These are phyloP conservation scores for Ailuropoda melanoleuca DNA, from an alignment of 2,113 vertebrate species.

Conservation along the genomic window DNA sequence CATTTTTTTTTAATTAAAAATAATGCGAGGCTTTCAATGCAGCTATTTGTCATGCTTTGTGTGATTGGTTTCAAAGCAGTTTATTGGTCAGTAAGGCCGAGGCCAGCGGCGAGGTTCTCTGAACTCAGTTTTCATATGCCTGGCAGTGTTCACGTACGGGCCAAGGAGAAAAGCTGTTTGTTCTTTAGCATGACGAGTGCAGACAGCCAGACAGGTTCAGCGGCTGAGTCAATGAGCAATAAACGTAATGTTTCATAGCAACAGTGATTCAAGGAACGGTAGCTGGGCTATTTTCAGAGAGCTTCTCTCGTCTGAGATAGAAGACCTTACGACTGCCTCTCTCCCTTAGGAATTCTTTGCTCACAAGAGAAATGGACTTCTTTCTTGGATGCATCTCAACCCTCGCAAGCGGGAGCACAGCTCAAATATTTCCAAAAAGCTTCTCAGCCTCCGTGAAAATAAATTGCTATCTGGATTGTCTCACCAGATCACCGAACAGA, in stretches of 20 bases:
- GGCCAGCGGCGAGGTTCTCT: not conserved
- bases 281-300: not conserved
- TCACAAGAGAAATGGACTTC: not conserved
- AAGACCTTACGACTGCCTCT: not conserved
- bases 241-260: not conserved
- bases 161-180: not conserved
- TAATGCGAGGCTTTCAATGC: not conserved
- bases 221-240: not conserved
- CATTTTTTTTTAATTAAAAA: not conserved
- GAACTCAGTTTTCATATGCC: not conserved
- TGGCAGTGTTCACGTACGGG: not conserved
- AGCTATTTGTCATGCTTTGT: not conserved
- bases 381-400: not conserved
- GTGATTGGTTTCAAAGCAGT: not conserved
- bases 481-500: not conserved
- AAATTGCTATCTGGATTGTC: not conserved
- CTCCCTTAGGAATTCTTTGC: not conserved
- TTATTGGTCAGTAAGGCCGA: not conserved
- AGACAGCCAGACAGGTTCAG: not conserved
- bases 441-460: not conserved
- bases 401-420: not conserved
- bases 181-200: not conserved
- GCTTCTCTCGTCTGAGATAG: not conserved
- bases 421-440: not conserved
- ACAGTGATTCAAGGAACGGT: not conserved